A percentile compares a stretch with the other conserved stretches of the same genome.
These are phyloP conservation scores for Diploptera punctata DNA, from an alignment of 2,888 invertebrate species.

Conservation along the genomic window DNA sequence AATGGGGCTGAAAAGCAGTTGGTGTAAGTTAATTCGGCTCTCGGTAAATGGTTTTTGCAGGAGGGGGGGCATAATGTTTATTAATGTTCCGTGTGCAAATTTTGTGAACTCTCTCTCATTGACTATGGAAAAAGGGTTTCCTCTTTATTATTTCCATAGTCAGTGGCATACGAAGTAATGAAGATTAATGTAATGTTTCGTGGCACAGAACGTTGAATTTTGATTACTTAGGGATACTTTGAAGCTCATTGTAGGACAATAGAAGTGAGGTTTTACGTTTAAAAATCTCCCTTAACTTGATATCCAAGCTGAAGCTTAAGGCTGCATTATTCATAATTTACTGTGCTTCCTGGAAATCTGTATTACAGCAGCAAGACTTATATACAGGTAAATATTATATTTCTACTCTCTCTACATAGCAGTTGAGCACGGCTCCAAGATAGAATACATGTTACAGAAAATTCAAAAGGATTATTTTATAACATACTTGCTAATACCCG, in stretches of 20 bases:
- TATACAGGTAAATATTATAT: too few relatives aligned
- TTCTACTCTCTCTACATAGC: too few relatives aligned
- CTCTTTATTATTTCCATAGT: neutral
- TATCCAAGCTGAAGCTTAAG: neutral
- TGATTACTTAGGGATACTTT: neutral
- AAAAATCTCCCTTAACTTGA: neutral
- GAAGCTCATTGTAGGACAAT: neutral
- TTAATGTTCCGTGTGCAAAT: neutral
- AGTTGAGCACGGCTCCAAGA: too few relatives aligned
- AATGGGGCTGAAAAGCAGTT: neutral
- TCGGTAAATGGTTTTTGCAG: neutral
- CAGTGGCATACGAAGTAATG: neutral
- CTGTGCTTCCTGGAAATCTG: neutral
- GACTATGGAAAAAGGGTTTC: neutral
- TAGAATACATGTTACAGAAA: too few relatives aligned
- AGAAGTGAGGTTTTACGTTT: neutral
- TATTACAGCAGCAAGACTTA: too few relatives aligned
- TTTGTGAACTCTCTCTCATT: neutral
- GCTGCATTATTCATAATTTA: neutral
- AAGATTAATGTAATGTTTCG: slow-evolving; percentile 3
- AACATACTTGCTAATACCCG: too few relatives aligned
- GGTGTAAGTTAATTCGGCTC: neutral
- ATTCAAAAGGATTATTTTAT: too few relatives aligned
- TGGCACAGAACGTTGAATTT: neutral
- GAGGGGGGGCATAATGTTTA: neutral